Base-by-base conservation (phyloP, 2,888 invertebrate genomes). In the Tetropium fuscum region DNA sequence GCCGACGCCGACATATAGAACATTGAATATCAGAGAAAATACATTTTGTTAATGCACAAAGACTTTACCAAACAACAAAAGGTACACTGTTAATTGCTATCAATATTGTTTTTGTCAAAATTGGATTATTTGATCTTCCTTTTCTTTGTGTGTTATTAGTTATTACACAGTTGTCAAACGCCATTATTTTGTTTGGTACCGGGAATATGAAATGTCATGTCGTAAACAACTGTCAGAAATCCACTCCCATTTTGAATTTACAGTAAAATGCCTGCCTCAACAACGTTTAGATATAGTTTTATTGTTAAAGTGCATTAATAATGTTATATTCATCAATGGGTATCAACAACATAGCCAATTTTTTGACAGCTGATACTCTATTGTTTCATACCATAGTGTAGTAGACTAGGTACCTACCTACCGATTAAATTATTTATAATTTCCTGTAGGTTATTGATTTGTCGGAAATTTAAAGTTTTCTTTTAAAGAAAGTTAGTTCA, bases 1-100 rank as follows among this genome's bases (percentile, higher is more conserved):
- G 81, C 81, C 84, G 86, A 86, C 84, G 87, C 87, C 87, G 87
- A 85, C 84, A 83, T 81, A 81, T 74, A 68, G 78, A 82, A 81
- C 83, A 82, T 82, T 67, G 62, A 73, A 83, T 83, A 82, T 78
- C 78, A 75, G 79, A 76, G 76, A 80, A 80, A 82, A 78, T 82
- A 78, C 79, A 78, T 74, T 76, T 73, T 76, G 79, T 79, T 80
- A 76, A 78, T 78, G 78, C 69, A 73, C 68, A 69, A 71, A 62
- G 73, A 68, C 69, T 64, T 66, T 68, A 64, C 68, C 64, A 73
- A 73, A 70, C 70, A 74, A 75, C 72, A 73, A 75, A 70, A 81
- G 81, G 81, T 81, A 78, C 18, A 56, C 27, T 59, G 56, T 60
- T 47, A 15, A 4, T 32, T 25, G 20, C n/a, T 44, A 43, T 27